Evolutionary conservation across 1,140 invertebrate species (phyloP).

Genomic region (Zaprionus africanus): DNA sequence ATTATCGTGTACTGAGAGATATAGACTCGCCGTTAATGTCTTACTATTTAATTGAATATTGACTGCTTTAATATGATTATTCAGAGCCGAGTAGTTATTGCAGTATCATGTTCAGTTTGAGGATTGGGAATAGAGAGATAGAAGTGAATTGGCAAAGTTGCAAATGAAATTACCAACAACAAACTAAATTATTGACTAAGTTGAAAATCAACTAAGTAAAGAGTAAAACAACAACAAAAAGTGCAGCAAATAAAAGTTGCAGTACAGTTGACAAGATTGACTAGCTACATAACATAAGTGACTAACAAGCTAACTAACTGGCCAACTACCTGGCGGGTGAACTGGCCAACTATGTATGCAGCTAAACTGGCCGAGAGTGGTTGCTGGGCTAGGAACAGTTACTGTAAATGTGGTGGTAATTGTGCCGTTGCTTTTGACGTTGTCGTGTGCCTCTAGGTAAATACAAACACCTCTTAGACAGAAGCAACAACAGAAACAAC

Average conservation of each 20-base stretch:
- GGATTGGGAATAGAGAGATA: slow-evolving; percentile 2
- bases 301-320: slow-evolving; percentile 44
- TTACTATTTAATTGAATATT: background rate
- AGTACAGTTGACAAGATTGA: slow-evolving; percentile 81
- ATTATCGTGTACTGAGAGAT: background rate
- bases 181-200: slow-evolving; percentile 27
- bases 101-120: background rate
- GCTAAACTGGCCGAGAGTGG: background rate
- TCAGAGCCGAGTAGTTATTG: background rate
- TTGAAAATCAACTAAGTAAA: slow-evolving; percentile 6
- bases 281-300: slow-evolving; percentile 67
- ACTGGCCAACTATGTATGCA: slow-evolving; percentile 13
- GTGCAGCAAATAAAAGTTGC: slow-evolving; percentile 28
- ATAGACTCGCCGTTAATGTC: background rate
- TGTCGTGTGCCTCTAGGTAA: slow-evolving; percentile 48
- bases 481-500: background rate
- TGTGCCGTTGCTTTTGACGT: slow-evolving; percentile 45
- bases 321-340: slow-evolving; percentile 5
- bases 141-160: slow-evolving; percentile 16
- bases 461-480: slow-evolving; percentile 51
- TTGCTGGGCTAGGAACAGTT: slow-evolving; percentile 22
- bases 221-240: slow-evolving; percentile 18
- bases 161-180: slow-evolving; percentile 22
- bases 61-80: background rate
- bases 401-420: slow-evolving; percentile 38